Evolutionary conservation across 2,888 invertebrate genomes (phyloP).

Genomic region (Scaptomyza parva): DNA sequence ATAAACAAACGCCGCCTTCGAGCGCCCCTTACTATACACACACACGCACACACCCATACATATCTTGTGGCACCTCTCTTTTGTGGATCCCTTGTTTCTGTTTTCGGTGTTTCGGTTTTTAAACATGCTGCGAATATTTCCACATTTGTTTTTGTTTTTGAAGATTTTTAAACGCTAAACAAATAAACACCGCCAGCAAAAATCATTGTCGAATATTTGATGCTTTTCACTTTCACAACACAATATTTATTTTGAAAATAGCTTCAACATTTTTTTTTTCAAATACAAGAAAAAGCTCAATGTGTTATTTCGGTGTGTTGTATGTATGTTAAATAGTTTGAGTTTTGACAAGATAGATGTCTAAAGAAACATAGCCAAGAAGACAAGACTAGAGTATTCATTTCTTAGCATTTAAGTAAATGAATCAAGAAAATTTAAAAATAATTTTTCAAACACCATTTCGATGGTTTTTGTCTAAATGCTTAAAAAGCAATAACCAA

Average conservation of each 20-base stretch:
- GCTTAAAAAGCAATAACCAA: not conserved
- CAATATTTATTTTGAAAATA: conserved; percentile 58
- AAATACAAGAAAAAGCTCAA: conserved; percentile 5
- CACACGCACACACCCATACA: conserved; percentile 36
- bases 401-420: no score
- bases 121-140: conserved; percentile 76
- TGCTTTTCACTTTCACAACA: conserved; percentile 25
- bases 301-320: conserved; percentile 4
- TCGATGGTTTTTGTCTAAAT: not conserved
- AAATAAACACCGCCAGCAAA: conserved; percentile 63
- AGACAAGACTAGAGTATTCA: no score
- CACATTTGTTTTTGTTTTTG: conserved; percentile 58
- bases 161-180: conserved; percentile 57
- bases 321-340: conserved; percentile 16
- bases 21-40: conserved; percentile 34
- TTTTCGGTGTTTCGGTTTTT: not conserved
- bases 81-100: conserved; percentile 41
- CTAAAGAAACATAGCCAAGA: not conserved
- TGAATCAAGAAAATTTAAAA: no score
- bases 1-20: conserved; percentile 77
- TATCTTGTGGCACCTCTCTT: conserved; percentile 66
- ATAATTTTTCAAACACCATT: no score
- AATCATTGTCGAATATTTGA: conserved; percentile 36
- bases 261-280: conserved; percentile 34
- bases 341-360: not conserved